These are phyloP conservation scores for Meganola albula DNA, from an alignment of 2,888 invertebrate species.

Conservation along the genomic window DNA sequence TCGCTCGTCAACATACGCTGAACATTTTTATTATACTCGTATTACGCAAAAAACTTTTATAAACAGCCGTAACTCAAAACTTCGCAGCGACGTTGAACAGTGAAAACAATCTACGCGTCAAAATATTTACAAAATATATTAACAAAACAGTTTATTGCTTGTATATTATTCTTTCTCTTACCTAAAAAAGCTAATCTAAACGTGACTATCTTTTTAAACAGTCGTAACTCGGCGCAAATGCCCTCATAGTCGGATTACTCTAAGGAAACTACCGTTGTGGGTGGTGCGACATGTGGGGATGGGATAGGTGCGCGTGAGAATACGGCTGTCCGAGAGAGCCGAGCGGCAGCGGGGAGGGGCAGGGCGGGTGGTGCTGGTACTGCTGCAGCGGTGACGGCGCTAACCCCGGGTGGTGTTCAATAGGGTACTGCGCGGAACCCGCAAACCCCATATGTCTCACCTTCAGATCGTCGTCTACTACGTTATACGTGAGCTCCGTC, in stretches of 20 bases:
- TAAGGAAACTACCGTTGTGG: constrained; percentile 85
- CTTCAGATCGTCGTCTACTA: constrained; percentile 96
- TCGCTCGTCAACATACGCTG: constrained; percentile 28
- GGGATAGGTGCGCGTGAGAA: constrained; percentile 76
- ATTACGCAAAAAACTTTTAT: constrained; percentile 43
- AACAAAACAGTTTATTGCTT: constrained; percentile 57
- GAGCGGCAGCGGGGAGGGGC: constrained; percentile 85
- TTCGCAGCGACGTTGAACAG: constrained; percentile 39
- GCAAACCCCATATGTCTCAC: constrained; percentile 97
- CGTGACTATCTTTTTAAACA: constrained; percentile 62
- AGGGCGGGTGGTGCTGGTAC: constrained; percentile 85
- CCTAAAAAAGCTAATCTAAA: constrained; percentile 54
- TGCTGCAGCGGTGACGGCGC: constrained; percentile 82
- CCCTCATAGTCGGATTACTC: constrained; percentile 31
- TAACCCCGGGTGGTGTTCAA: constrained; percentile 81
- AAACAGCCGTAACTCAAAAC: constrained; percentile 45
- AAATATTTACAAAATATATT: constrained; percentile 65
- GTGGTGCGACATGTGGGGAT: constrained; percentile 86
- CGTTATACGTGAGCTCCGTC: constrained; percentile 97
- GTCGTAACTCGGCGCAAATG: constrained; percentile 35
- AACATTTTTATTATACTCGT: constrained; percentile 33
- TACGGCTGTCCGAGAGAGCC: constrained; percentile 71
- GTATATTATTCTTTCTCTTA: constrained; percentile 59
- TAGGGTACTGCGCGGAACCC: constrained; percentile 84
- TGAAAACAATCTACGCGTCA: constrained; percentile 41